phyloP scores from a whole-genome alignment of 2,113 vertebrate genomes.

The Chaetodon trifascialis region DNA sequence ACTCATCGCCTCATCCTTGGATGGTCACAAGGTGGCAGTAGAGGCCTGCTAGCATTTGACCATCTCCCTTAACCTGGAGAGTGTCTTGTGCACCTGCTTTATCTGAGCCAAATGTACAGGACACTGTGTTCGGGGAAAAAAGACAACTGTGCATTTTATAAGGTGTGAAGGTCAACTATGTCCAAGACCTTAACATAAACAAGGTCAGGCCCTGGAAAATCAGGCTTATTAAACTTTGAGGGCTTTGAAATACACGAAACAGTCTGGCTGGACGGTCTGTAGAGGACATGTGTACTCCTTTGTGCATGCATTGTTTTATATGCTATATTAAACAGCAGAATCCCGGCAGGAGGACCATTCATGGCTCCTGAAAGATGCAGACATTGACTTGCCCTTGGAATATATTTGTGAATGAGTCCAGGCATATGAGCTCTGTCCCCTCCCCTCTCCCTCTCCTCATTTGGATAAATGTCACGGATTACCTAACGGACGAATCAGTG shows the following conservation, averaged over 20 bases:
- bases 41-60: constrained; percentile 12
- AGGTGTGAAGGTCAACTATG: constrained; percentile 49
- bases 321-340: neutral
- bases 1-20: neutral
- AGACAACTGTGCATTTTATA: constrained; percentile 29
- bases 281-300: neutral
- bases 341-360: constrained; percentile 55
- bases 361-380: constrained; percentile 3
- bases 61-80: neutral
- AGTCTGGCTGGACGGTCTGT: neutral
- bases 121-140: constrained; percentile 6
- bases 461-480: constrained; percentile 65
- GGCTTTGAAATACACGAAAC: neutral
- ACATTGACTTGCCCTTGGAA: constrained; percentile 72
- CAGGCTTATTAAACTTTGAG: neutral
- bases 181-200: neutral
- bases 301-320: neutral
- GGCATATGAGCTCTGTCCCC: neutral
- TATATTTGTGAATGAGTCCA: constrained; percentile 71
- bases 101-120: constrained; percentile 32
- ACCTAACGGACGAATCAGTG: constrained; percentile 36
- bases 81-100: constrained; percentile 37
- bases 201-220: neutral
- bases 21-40: constrained; percentile 64
- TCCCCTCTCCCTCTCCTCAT: constrained; percentile 35